These are phyloP conservation scores for Pomacea canaliculata DNA, from an alignment of 2,888 invertebrate species.

Conservation along the genomic window DNA sequence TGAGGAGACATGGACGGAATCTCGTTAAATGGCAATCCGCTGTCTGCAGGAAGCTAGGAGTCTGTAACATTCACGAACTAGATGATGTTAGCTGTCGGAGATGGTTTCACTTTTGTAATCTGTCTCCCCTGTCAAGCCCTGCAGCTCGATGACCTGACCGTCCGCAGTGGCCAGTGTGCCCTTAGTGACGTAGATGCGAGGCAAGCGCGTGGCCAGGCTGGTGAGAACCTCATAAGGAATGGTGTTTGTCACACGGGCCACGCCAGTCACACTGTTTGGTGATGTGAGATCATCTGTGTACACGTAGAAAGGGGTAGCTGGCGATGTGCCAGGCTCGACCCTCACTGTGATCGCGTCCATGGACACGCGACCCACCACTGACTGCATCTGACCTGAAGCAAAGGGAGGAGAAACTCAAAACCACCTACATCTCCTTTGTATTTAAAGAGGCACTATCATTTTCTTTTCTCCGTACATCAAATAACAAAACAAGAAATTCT, in stretches of 20 bases:
- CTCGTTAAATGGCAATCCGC: too few species aligned
- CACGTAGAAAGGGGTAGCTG: slow-evolving; percentile 34
- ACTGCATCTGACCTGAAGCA: slow-evolving; percentile 35
- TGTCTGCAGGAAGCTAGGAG: too few species aligned
- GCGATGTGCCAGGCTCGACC: slow-evolving; percentile 32
- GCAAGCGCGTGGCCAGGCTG: slow-evolving; percentile 38
- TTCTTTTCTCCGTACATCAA: too few species aligned
- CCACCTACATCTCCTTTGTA: too few species aligned
- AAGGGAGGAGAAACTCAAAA: slow-evolving; percentile 1
- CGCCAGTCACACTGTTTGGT: slow-evolving; percentile 38
- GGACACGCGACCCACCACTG: slow-evolving; percentile 46
- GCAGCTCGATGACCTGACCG: not conserved
- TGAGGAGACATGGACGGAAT: too few species aligned
- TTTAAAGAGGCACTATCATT: too few species aligned
- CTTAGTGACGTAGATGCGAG: slow-evolving; percentile 35
- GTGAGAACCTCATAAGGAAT: slow-evolving; percentile 48
- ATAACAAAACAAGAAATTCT: too few species aligned
- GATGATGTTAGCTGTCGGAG: too few species aligned
- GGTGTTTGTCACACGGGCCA: slow-evolving; percentile 38
- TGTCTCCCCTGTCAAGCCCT: not conserved
- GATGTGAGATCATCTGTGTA: slow-evolving; percentile 37
- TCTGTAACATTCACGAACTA: too few species aligned
- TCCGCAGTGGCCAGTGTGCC: not conserved
- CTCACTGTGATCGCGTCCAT: slow-evolving; percentile 49
- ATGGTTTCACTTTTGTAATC: too few species aligned